Evolutionary conservation across 2,888 invertebrate genomes (phyloP).

Genomic region (Allophyes oxyacanthae): DNA sequence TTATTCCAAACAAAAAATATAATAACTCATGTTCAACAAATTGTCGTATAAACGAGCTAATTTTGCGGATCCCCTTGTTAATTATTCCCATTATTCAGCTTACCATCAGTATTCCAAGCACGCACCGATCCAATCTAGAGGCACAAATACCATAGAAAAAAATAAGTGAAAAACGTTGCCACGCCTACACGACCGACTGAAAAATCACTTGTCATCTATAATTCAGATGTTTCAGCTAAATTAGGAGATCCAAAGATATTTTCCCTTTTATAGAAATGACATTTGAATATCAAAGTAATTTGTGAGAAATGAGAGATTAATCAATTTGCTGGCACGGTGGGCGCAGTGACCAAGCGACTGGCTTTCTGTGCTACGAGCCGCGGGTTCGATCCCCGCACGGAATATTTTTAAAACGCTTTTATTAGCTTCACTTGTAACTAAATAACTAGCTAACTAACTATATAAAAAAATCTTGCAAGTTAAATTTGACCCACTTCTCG

Average conservation of each 20-base stretch:
- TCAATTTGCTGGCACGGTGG: no score
- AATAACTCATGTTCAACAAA: constrained; percentile 11
- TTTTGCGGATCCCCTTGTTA: constrained; percentile 18
- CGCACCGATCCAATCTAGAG: constrained; percentile 13
- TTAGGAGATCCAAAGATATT: neutral
- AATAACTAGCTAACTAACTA: no score
- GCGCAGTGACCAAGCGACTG: no score
- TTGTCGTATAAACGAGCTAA: constrained; percentile 24
- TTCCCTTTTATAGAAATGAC: neutral
- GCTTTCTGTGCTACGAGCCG: no score
- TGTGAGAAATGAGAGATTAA: neutral
- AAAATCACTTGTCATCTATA: neutral
- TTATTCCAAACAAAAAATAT: constrained; percentile 9
- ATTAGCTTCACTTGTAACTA: no score
- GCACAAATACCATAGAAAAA: constrained; percentile 6
- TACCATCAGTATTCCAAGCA: constrained; percentile 21
- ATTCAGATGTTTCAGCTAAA: neutral
- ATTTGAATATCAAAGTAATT: neutral
- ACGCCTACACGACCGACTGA: constrained; percentile 2
- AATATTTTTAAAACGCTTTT: no score
- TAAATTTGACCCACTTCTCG: no score
- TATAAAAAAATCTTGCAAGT: no score
- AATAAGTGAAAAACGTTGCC: neutral
- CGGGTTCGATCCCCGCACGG: no score
- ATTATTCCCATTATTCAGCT: constrained; percentile 30